Conservation (phyloP, 2,113 vertebrate genomes). For the Embiotoca jacksoni region DNA sequence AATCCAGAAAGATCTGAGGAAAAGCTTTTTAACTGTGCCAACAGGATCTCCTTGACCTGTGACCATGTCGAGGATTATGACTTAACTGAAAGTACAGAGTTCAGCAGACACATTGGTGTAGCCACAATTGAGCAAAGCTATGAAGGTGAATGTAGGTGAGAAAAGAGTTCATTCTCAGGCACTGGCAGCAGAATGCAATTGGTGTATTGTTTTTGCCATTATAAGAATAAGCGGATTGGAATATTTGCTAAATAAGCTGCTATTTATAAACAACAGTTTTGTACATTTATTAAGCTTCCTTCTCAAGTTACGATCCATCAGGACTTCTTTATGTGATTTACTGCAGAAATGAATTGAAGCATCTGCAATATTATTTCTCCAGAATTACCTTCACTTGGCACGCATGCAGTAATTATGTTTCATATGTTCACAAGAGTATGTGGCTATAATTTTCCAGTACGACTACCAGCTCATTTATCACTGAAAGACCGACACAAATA, state of each 20-base stretch:
- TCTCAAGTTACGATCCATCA: background rate
- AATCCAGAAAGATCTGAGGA: background rate
- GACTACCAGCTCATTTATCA: background rate
- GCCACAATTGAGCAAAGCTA: background rate
- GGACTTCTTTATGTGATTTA: background rate
- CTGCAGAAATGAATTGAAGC: background rate
- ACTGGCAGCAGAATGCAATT: background rate
- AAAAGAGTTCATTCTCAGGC: background rate
- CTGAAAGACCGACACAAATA: background rate
- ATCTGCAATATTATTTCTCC: constrained; percentile 1
- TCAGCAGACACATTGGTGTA: background rate
- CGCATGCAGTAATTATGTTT: background rate
- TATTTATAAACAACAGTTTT: constrained; percentile 1
- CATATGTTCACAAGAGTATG: background rate
- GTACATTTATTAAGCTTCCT: background rate
- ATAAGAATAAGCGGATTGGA: background rate
- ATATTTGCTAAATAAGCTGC: background rate
- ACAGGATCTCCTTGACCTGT: background rate
- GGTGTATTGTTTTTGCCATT: background rate
- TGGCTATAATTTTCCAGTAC: background rate
- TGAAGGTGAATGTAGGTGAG: background rate
- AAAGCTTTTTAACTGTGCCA: background rate
- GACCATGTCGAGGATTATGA: background rate
- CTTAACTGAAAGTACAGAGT: background rate
- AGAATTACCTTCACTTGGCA: constrained; percentile 5